Base-by-base conservation (phyloP, 2,888 invertebrate species). In the Ellobium chinense region DNA sequence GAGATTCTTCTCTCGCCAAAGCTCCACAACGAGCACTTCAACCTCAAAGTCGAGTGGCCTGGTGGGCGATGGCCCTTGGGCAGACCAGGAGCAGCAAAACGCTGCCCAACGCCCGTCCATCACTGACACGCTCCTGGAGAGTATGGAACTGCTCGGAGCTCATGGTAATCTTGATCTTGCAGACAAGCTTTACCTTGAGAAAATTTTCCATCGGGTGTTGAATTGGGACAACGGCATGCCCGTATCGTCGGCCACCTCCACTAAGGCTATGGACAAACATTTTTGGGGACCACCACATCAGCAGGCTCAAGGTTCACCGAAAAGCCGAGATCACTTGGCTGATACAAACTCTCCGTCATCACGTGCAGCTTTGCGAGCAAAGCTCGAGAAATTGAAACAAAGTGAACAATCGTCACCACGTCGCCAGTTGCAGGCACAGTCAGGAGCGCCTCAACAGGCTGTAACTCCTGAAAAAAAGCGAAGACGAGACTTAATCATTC, bases 401-500 rank as follows among this genome's bases (percentile, higher is more conserved):
- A 34, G 31, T 31, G 66, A 66, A n/a, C 65, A 24, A 14, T 65
- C 65, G 12, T 2, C 12, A 2, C 7, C 37, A 24, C 58, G 36
- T 7, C 36, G 14, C 34, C 36, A 24, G n/a, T 21, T 4, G 14
- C 58, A 34, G 14, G 4, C 36, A 14, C 29, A 72, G 3, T 0
- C 66, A n/a, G 18, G 2, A 18, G 5, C 39, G 27, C 0, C 27
- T 31, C 14, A 54, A 5, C 65, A 46, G 24, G 21, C 4, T 4
- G 1, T 7, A 3, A 24, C 5, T 27, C 31, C 39, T 2, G 68
- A 68, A 31, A 74, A 58, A 69, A 83, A 75, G 60, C 24, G 83
- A 56, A 66, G 85, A 1, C 65, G 82, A 69, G 88, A 89, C 63
- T 74, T 90, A 5, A 88, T 90, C 34, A 72, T 88, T 24, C 88